Evolutionary conservation across 2,888 invertebrate species (phyloP), one percentile per base, ranked within the genome.

Genomic region (Melieria picta): DNA sequence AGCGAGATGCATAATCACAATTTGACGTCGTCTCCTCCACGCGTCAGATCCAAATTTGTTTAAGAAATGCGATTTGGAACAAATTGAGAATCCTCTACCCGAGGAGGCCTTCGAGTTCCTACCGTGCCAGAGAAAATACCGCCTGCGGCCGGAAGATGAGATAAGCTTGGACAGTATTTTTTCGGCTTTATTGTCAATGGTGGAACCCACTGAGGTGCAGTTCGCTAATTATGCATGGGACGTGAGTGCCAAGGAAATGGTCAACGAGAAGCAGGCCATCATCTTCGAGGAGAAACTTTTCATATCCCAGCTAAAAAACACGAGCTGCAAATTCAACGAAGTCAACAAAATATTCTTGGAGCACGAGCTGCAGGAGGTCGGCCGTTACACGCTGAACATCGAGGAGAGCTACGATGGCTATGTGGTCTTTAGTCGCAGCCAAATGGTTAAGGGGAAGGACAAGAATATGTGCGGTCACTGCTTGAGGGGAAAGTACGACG

Each of bases 371-470:
- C 62, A 79, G 7, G 79, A 81, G 69, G 74, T 85, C 4, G 85
- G 85, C 0, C 75, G 77, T 11, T 81, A 80, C 71, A 77, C 79
- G 11, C 72, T 84, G 7, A 81, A 77, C 10, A 79, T 84, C 6
- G 83, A 84, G 69, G 83, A 84, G 68, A 76, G 83, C 48, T 83
- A 74, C 58, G 84, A 85, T 66, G 85, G 85, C 0, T 84, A 81
- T 66, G 83, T 83, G 7, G 79, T 85, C 46, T 81, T 71, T 65
- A 82, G 79, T 69, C 80, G 78, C 74, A 84, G 84, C 73, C 76
- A 80, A n/a, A 81, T 83, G 81, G 70, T 76, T 52, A 84, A 84
- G 65, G 79, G 76, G 9, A 79, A 78, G 7, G 77, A 78, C 5
- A 74, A 80, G 13, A 71, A 72, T 6, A 74, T 76, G 58, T 81